Percentiles rank a stretch among this genome's conserved stretches.
phyloP scores from a whole-genome alignment of 2,797 vertebrate genomes.

The Lithobates sylvaticus region DNA sequence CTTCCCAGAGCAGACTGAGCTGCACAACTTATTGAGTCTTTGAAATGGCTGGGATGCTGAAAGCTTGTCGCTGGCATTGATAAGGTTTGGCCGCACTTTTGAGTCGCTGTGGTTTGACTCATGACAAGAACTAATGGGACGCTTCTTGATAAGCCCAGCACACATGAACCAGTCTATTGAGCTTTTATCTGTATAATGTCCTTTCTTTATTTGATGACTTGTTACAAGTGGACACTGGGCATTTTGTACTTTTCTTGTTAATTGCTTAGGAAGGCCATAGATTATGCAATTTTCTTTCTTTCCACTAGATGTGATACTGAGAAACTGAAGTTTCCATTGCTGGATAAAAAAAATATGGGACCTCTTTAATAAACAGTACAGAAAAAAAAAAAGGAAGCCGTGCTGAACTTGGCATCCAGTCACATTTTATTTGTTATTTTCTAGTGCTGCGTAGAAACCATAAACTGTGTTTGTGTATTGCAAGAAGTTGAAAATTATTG shows the following conservation, averaged over 20 bases:
- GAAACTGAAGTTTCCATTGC: neutral
- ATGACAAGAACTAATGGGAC: conserved; percentile 71
- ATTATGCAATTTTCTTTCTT: no score
- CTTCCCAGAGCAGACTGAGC: conserved; percentile 63
- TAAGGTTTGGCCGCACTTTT: conserved; percentile 72
- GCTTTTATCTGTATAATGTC: conserved; percentile 27
- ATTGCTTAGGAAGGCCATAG: neutral
- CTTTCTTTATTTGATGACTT: conserved; percentile 7
- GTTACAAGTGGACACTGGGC: conserved; percentile 4
- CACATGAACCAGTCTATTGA: conserved; percentile 41
- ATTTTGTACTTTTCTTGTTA: neutral
- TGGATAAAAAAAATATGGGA: no score
- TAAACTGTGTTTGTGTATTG: no score
- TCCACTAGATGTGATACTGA: conserved; percentile 1
- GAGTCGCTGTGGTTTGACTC: conserved; percentile 65
- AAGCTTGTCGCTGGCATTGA: conserved; percentile 70
- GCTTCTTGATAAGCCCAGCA: conserved; percentile 66
- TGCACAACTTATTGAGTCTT: conserved; percentile 69
- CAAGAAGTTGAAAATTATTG: no score
- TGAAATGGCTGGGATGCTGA: conserved; percentile 67
- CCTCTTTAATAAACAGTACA: neutral
- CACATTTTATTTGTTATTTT: neutral
- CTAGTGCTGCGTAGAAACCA: neutral
- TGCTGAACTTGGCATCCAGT: neutral
- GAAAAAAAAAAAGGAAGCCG: neutral